Conservation (phyloP, 2,113 vertebrate genomes). For the Scopus umbretta region DNA sequence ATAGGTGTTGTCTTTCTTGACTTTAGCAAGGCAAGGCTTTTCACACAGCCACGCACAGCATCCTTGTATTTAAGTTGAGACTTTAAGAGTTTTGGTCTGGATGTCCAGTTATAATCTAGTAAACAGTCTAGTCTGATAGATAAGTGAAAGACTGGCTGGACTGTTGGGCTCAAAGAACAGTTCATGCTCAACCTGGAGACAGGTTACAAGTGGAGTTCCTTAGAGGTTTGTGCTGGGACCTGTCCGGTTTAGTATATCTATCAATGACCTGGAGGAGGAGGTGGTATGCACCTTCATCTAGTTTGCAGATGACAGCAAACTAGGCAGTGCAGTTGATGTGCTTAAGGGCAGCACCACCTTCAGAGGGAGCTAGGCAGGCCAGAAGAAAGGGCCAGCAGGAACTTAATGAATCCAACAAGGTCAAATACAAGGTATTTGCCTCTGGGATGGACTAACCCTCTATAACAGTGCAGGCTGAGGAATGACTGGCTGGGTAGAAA, state of each 20-base stretch:
- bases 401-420: background rate
- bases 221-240: background rate
- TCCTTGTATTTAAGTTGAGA: background rate
- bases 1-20: background rate
- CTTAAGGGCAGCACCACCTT: background rate
- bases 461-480: background rate
- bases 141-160: background rate
- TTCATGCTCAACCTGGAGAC: background rate
- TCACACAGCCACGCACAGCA: background rate
- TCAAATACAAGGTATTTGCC: background rate
- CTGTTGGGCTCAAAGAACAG: background rate
- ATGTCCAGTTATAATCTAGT: background rate
- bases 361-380: background rate
- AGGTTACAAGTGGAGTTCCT: background rate
- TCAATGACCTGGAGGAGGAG: background rate
- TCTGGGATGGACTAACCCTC: background rate
- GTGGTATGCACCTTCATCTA: background rate
- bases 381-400: background rate
- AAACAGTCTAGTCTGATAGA: background rate
- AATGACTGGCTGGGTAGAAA: background rate
- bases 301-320: background rate
- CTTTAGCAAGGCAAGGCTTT: background rate
- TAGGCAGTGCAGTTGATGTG: background rate
- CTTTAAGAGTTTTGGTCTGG: background rate
- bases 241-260: background rate